Evolutionary conservation across 2,888 invertebrate species (phyloP).

Genomic region (Spilarctia lutea): DNA sequence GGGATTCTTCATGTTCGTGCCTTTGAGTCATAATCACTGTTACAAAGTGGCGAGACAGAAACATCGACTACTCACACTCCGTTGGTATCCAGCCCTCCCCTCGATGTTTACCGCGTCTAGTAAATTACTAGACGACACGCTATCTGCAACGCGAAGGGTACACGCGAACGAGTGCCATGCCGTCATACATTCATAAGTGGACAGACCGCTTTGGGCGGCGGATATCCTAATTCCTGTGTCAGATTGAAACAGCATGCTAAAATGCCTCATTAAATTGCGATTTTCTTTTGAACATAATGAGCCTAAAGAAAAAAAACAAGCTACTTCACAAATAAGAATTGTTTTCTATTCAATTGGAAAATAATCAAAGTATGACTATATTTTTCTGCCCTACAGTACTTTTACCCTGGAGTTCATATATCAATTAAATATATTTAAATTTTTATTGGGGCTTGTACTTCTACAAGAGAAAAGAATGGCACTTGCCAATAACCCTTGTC

Average conservation of each 20-base stretch:
- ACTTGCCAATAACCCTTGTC: neutral
- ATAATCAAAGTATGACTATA: neutral
- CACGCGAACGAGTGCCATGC: slow-evolving; percentile 52
- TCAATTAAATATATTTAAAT: too few relatives aligned
- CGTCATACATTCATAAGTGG: slow-evolving; percentile 61
- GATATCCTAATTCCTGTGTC: slow-evolving; percentile 68
- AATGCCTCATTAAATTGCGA: slow-evolving; percentile 25
- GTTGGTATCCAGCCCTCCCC: slow-evolving; percentile 47
- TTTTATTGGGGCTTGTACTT: too few relatives aligned
- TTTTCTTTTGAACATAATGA: neutral
- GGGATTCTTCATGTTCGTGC: slow-evolving; percentile 25
- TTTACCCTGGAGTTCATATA: neutral
- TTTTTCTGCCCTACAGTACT: neutral
- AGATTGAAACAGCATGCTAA: slow-evolving; percentile 40
- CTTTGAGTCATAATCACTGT: slow-evolving; percentile 31
- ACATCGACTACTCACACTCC: slow-evolving; percentile 39
- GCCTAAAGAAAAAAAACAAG: neutral
- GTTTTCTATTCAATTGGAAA: neutral
- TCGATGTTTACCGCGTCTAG: slow-evolving; percentile 60
- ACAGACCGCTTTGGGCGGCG: slow-evolving; percentile 63
- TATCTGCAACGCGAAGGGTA: slow-evolving; percentile 65
- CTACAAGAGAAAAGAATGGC: neutral
- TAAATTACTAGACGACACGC: slow-evolving; percentile 73
- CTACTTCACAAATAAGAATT: neutral
- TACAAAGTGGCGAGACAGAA: slow-evolving; percentile 29